Evolutionary conservation across 1,140 invertebrate genomes (phyloP).

Genomic region (Plectrocnemia conspersa): DNA sequence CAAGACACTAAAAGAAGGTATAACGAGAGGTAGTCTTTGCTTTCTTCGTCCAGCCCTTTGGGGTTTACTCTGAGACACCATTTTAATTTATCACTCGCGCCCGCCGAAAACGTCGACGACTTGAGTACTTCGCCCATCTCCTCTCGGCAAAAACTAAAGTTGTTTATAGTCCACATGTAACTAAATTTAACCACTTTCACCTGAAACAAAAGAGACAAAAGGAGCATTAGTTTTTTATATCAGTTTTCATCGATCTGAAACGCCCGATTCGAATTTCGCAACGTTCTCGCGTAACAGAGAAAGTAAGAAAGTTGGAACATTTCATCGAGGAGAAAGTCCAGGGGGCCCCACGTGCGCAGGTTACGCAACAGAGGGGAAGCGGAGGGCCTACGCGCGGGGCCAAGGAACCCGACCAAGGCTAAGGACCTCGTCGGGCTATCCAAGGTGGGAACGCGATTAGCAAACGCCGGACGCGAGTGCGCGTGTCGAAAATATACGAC

Average conservation of each 20-base stretch:
- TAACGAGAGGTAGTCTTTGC: constrained; percentile 98
- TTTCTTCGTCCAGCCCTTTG: constrained; percentile 98
- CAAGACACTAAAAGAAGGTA: constrained; percentile 98
- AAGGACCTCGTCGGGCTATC: constrained; percentile 17
- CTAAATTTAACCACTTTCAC: constrained; percentile 99
- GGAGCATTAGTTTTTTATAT: not conserved
- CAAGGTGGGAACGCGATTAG: not conserved
- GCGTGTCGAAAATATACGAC: not conserved
- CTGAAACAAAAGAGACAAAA: constrained; percentile 58
- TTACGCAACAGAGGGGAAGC: constrained; percentile 7
- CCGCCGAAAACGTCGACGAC: constrained; percentile 98
- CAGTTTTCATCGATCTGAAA: not conserved
- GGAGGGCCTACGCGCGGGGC: constrained; percentile 13
- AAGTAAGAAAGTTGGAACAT: constrained; percentile 16
- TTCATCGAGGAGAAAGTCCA: constrained; percentile 18
- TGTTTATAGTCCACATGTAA: constrained; percentile 99
- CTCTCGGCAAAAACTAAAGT: constrained; percentile 99
- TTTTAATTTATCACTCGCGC: constrained; percentile 98
- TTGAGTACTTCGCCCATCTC: constrained; percentile 99
- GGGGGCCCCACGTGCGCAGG: constrained; percentile 7
- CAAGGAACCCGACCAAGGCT: constrained; percentile 27
- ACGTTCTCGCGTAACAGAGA: constrained; percentile 12
- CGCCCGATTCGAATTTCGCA: constrained; percentile 19
- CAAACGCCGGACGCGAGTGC: not conserved
- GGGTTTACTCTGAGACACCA: constrained; percentile 99